Evolutionary conservation across 1,140 invertebrate genomes (phyloP), one percentile per base, ranked within the genome.

Genomic region (Goniozus legneri): DNA sequence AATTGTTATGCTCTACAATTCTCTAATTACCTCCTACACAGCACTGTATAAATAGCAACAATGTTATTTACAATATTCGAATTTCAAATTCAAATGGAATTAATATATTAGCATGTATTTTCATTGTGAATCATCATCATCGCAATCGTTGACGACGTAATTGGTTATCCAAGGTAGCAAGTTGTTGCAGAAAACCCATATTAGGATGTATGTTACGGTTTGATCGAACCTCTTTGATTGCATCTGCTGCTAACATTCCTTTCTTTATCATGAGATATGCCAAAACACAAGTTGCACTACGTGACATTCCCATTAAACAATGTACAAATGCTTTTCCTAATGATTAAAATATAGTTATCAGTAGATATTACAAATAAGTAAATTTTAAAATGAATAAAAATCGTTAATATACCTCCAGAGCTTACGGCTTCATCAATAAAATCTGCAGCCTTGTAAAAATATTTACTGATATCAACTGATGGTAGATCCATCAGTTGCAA

Each of bases 261-360:
- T 83, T 80, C 61, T 87, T 87, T 36, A 92, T 84, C 87, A 94
- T 92, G 20, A 92, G 74, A 66, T 87, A 92, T 14, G 88, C 88
- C 19, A 91, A 72, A 0, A 89, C 87, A 52, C 88, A 83, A 0
- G 89, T 88, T 15, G 87, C 86, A 18, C 88, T 91, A 1, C 89
- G 81, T 1, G 88, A 91, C 44, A 91, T 84, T 15, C 91, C 90
- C 73, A 89, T 83, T 39, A 88, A 74, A 61, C 89, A 92, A 65
- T 92, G 88, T 1, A 92, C 87, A 41, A 89, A 77, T 1, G 88
- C 83, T 67, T 84, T 88, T 47, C 88, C 89, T 90, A 65, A 16
- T 37, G 24, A 22, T 10, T 7, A 32, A 44, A 34, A 32, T n/a
- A 34, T 1, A 46, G 47, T 43, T n/a, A 2, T 40, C 38, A 16